Evolutionary conservation across 2,888 invertebrate genomes (phyloP).

Genomic region (Beris chalybata): DNA sequence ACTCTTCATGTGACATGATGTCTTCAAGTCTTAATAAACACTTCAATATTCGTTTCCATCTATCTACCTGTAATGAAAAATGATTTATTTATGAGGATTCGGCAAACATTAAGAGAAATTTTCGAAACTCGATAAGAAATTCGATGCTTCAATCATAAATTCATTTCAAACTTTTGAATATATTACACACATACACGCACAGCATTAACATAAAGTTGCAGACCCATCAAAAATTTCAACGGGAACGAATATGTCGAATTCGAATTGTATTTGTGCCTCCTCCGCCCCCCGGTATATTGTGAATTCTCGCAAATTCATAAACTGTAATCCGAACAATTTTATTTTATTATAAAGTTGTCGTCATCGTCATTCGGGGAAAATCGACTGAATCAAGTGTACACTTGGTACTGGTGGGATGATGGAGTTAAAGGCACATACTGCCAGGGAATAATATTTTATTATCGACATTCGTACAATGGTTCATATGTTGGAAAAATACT

Average conservation of each 20-base stretch:
- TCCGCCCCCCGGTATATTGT: too few species aligned
- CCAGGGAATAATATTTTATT: too few species aligned
- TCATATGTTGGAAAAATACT: not conserved
- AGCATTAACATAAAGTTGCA: too few species aligned
- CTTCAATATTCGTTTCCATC: too few species aligned
- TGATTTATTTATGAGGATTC: constrained; percentile 26
- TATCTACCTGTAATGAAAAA: constrained; percentile 17
- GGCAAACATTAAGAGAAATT: constrained; percentile 20
- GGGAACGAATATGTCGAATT: not conserved
- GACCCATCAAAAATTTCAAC: too few species aligned
- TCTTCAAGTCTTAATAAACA: not conserved
- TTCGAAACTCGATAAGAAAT: constrained; percentile 21
- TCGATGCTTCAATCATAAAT: constrained; percentile 27
- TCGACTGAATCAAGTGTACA: constrained; percentile 26
- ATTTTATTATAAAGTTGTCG: constrained; percentile 30
- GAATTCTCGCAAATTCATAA: constrained; percentile 27
- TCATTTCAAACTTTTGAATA: too few species aligned
- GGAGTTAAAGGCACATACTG: too few species aligned
- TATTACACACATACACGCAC: too few species aligned
- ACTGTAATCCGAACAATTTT: constrained; percentile 30
- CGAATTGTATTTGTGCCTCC: constrained; percentile 8
- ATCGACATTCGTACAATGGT: constrained; percentile 22
- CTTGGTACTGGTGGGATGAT: too few species aligned
- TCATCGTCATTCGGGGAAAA: constrained; percentile 21
- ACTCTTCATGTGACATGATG: constrained; percentile 8